These are phyloP conservation scores for Todus mexicanus DNA, from an alignment of 2,797 vertebrate species.

Conservation along the genomic window DNA sequence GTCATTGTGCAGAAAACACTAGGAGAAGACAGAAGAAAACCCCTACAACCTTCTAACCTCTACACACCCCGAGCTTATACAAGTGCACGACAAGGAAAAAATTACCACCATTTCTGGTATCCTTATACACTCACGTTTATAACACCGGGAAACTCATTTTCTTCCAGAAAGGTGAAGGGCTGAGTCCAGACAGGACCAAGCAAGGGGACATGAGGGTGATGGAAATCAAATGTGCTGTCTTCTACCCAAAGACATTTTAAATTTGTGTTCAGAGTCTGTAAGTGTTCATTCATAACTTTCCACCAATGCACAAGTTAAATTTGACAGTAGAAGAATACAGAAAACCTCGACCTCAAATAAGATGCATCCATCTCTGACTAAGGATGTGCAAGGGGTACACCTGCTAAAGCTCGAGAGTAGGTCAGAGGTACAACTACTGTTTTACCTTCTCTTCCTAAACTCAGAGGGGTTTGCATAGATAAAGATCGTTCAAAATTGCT, in stretches of 20 bases:
- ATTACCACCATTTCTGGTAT: background rate
- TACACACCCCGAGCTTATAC: background rate
- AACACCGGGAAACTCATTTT: background rate
- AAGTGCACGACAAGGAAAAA: background rate
- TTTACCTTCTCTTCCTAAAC: background rate
- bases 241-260: background rate
- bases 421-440: background rate
- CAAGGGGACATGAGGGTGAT: rapidly evolving
- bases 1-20: background rate
- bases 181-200: background rate
- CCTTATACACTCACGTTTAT: background rate
- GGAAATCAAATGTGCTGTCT: rapidly evolving
- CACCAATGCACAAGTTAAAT: background rate
- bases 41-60: background rate
- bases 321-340: background rate
- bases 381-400: background rate
- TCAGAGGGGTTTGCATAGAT: background rate
- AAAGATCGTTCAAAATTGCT: background rate
- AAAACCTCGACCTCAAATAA: too few relatives aligned
- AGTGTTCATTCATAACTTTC: background rate
- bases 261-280: rapidly evolving
- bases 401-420: background rate
- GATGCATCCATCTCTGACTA: background rate
- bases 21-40: background rate
- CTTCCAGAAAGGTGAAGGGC: background rate